These are phyloP conservation scores for Cercocebus atys DNA, from an alignment of 2,113 vertebrate genomes.

Conservation along the genomic window DNA sequence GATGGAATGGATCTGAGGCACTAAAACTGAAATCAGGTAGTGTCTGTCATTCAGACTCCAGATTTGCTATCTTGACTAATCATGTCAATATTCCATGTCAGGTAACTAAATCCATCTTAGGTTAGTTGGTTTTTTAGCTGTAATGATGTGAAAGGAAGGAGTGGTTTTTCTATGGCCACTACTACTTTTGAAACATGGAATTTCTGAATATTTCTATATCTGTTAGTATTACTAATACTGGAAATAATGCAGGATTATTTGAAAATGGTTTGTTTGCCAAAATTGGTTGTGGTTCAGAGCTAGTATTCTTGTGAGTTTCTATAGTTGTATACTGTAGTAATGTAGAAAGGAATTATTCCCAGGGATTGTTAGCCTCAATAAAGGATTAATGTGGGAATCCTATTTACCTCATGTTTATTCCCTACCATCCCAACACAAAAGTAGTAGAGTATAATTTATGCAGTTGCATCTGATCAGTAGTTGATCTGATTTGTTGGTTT, in stretches of 20 bases:
- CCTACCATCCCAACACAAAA: neutral
- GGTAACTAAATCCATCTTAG: neutral
- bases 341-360: neutral
- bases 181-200: neutral
- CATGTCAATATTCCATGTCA: neutral
- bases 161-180: neutral
- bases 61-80: neutral
- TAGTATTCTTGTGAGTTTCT: neutral
- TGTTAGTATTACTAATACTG: neutral
- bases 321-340: neutral
- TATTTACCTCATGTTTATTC: neutral
- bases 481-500: neutral
- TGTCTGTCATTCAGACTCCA: neutral
- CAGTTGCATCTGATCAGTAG: neutral
- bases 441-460: neutral
- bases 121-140: neutral
- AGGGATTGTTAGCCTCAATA: neutral
- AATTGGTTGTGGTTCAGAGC: neutral
- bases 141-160: neutral
- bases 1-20: neutral
- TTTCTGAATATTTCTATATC: neutral
- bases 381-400: neutral
- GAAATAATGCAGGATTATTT: neutral
- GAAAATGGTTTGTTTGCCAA: neutral
- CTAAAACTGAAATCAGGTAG: neutral